phyloP scores from a whole-genome alignment of 2,888 invertebrate species.

The Eupithecia dodoneata region DNA sequence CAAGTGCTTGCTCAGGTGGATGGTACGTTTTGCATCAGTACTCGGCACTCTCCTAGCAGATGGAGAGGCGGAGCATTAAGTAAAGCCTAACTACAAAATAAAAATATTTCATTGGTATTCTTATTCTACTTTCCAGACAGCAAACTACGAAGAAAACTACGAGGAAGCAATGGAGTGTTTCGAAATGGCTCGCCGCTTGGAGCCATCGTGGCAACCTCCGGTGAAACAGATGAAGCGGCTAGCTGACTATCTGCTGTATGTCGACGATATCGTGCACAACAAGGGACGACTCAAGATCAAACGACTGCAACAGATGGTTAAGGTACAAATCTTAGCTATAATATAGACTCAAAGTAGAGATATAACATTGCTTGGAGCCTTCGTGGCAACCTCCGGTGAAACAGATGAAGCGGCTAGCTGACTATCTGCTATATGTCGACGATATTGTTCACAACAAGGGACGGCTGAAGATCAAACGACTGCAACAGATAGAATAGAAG shows the following conservation, averaged over 20 bases:
- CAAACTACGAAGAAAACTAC: slow-evolving; percentile 92
- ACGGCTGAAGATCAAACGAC: slow-evolving; percentile 88
- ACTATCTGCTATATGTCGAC: slow-evolving; percentile 86
- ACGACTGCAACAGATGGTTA: slow-evolving; percentile 87
- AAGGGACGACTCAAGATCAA: slow-evolving; percentile 91
- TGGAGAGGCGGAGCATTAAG: too few species aligned
- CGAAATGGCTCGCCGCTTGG: slow-evolving; percentile 86
- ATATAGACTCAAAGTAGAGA: too few species aligned
- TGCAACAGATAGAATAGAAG: slow-evolving; percentile 82
- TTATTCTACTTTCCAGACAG: slow-evolving; percentile 80
- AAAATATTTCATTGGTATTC: too few species aligned
- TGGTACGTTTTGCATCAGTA: too few species aligned
- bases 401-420: too few species aligned
- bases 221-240: slow-evolving; percentile 39
- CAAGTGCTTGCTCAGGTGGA: too few species aligned
- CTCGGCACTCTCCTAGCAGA: too few species aligned
- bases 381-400: too few species aligned
- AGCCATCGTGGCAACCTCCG: slow-evolving; percentile 91
- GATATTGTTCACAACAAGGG: slow-evolving; percentile 87
- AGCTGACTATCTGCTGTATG: slow-evolving; percentile 83
- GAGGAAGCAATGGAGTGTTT: slow-evolving; percentile 88
- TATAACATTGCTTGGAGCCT: too few species aligned
- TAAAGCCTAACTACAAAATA: too few species aligned
- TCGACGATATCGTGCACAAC: slow-evolving; percentile 85
- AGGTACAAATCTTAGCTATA: slow-evolving; percentile 59